Percentiles rank a stretch among this genome's conserved stretches.
These are phyloP conservation scores for Atethmia centrago DNA, from an alignment of 2,888 invertebrate genomes.

Conservation along the genomic window DNA sequence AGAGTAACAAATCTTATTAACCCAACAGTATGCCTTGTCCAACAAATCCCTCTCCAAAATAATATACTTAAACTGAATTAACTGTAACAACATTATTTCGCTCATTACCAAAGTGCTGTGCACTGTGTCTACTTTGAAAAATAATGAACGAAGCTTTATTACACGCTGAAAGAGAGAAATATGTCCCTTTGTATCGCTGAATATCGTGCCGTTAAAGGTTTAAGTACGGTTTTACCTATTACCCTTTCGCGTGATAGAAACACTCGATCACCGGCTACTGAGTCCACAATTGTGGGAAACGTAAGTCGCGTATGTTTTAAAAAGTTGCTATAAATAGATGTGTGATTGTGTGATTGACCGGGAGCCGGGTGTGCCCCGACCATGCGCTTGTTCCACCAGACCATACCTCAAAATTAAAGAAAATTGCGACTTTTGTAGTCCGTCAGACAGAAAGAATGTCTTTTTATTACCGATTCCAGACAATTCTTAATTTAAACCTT, in stretches of 20 bases:
- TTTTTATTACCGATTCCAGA: not conserved
- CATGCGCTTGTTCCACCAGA: constrained; percentile 5
- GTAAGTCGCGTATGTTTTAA: constrained; percentile 18
- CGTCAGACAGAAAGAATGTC: not conserved
- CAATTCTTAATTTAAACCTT: constrained; percentile 15
- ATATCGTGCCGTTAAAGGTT: constrained; percentile 31
- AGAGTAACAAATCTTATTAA: not conserved
- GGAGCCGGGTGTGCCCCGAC: not conserved
- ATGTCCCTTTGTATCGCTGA: constrained; percentile 30
- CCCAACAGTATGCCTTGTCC: not conserved
- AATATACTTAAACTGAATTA: constrained; percentile 23
- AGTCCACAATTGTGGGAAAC: constrained; percentile 23
- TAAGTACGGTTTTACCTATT: constrained; percentile 27
- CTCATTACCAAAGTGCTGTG: constrained; percentile 26
- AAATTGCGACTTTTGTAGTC: not conserved
- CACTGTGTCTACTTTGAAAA: not conserved
- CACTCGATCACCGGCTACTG: constrained; percentile 22
- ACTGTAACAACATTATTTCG: constrained; percentile 7
- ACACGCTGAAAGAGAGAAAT: constrained; percentile 7
- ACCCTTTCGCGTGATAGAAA: constrained; percentile 36
- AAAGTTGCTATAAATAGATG: constrained; percentile 27
- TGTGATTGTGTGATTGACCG: constrained; percentile 37
- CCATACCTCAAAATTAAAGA: not conserved
- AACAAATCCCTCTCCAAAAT: constrained; percentile 1
- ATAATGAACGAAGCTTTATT: constrained; percentile 13